These are phyloP conservation scores for Exaiptasia diaphana DNA, from an alignment of 64 coral and sea anemone genomes.

Conservation along the genomic window DNA sequence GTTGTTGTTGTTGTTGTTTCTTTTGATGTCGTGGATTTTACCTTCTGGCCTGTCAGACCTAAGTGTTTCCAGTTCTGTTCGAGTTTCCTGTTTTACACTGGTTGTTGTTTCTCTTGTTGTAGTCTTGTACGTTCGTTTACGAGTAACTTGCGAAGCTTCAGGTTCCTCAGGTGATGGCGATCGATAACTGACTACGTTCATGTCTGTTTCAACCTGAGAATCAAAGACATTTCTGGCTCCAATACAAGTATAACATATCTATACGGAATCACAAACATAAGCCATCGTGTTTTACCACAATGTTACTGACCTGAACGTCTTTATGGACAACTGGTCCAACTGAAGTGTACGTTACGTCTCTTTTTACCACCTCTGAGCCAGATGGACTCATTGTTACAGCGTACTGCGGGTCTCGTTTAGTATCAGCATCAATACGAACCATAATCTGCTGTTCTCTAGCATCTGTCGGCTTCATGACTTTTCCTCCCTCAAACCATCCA, in stretches of 20 bases:
- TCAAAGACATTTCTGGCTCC: background rate
- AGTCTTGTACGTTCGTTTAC: constrained; percentile 80
- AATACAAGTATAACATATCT: too few relatives aligned
- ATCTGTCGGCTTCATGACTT: constrained; percentile 60
- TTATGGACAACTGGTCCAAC: constrained; percentile 76
- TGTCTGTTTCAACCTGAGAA: constrained; percentile 71
- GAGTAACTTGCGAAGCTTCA: constrained; percentile 25
- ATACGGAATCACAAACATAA: background rate
- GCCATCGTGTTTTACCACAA: too few relatives aligned
- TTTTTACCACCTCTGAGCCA: constrained; percentile 81
- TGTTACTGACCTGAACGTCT: constrained; percentile 16
- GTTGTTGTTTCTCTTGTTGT: constrained; percentile 89
- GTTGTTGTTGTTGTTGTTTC: background rate
- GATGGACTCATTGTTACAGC: constrained; percentile 56
- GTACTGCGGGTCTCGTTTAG: constrained; percentile 49
- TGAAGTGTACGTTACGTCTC: constrained; percentile 82
- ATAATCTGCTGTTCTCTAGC: constrained; percentile 77
- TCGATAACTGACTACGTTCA: constrained; percentile 61
- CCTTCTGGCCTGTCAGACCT: constrained; percentile 74
- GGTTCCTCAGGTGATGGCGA: constrained; percentile 16
- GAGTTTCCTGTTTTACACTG: constrained; percentile 84
- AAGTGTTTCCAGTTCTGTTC: constrained; percentile 87
- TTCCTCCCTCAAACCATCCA: constrained; percentile 90
- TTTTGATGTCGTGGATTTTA: background rate
- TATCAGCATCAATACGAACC: constrained; percentile 75